Conservation (phyloP, 2,888 invertebrate species). For the Mythimna impura region DNA sequence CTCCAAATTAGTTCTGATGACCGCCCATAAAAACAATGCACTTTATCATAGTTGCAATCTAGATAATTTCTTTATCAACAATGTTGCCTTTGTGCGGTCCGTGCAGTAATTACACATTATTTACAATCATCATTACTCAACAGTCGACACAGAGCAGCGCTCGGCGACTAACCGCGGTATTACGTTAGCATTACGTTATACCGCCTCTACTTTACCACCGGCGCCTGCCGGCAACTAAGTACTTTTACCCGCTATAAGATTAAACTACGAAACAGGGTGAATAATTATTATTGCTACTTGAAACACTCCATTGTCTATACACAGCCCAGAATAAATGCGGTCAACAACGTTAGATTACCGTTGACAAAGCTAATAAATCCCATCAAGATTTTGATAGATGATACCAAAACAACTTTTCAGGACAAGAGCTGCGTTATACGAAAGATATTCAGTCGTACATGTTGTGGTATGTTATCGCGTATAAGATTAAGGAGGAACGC, state of each 20-base stretch:
- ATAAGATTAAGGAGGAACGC: slow-evolving; percentile 84
- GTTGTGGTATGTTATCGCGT: slow-evolving; percentile 76
- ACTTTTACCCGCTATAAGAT: slow-evolving; percentile 54
- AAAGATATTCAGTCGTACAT: slow-evolving; percentile 75
- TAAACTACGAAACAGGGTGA: slow-evolving; percentile 47
- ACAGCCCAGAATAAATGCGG: slow-evolving; percentile 43
- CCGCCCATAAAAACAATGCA: slow-evolving; percentile 45
- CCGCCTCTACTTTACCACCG: slow-evolving; percentile 37
- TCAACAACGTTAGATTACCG: slow-evolving; percentile 31
- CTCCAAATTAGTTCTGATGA: slow-evolving; percentile 19
- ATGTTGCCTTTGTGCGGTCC: slow-evolving; percentile 60
- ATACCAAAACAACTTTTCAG: slow-evolving; percentile 48
- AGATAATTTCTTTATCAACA: slow-evolving; percentile 64
- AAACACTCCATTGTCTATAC: slow-evolving; percentile 43
- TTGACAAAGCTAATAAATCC: slow-evolving; percentile 31
- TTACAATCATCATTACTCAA: slow-evolving; percentile 77
- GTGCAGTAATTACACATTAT: slow-evolving; percentile 75
- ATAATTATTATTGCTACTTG: slow-evolving; percentile 45
- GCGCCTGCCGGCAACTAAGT: slow-evolving; percentile 9
- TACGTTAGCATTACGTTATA: slow-evolving; percentile 70
- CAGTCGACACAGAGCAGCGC: slow-evolving; percentile 64
- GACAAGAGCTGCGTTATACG: slow-evolving; percentile 69
- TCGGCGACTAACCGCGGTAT: slow-evolving; percentile 69
- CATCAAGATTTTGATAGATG: slow-evolving; percentile 40
- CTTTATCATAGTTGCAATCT: slow-evolving; percentile 47